These are phyloP conservation scores for Rousettus madagascariensis DNA, from an alignment of 2,797 vertebrate species.

Conservation along the genomic window DNA sequence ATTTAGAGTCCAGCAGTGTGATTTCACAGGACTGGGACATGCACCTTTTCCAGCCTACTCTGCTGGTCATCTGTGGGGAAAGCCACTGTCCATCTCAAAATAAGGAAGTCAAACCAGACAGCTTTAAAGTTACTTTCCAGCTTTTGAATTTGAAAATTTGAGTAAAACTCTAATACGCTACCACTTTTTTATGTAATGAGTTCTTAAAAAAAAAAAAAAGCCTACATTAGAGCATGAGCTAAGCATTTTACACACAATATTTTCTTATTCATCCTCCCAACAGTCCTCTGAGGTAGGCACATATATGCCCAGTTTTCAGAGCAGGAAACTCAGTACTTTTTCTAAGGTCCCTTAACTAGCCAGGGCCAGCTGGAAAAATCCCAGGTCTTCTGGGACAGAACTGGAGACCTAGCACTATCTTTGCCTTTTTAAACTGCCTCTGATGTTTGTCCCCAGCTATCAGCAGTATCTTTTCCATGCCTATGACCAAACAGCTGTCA, in stretches of 20 bases:
- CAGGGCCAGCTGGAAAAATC: neutral
- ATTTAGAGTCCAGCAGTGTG: neutral
- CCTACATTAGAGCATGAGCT: neutral
- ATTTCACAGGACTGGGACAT: neutral
- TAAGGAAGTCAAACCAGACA: neutral
- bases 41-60: too few species aligned
- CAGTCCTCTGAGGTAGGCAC: neutral
- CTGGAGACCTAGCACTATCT: neutral
- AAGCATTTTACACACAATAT: neutral
- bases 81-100: neutral
- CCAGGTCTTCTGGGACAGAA: neutral
- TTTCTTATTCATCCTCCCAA: neutral
- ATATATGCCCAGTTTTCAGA: neutral
- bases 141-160: neutral
- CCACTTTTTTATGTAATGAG: neutral
- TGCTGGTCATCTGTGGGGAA: neutral
- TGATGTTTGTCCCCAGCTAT: neutral
- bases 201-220: neutral
- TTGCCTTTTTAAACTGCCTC: neutral
- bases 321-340: neutral
- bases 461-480: neutral
- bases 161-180: neutral
- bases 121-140: neutral
- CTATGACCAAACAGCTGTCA: neutral
- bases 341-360: neutral